Evolutionary conservation across 2,888 invertebrate species (phyloP), one percentile per base, ranked within the genome.

Genomic region (Gymnosoma rotundatum): DNA sequence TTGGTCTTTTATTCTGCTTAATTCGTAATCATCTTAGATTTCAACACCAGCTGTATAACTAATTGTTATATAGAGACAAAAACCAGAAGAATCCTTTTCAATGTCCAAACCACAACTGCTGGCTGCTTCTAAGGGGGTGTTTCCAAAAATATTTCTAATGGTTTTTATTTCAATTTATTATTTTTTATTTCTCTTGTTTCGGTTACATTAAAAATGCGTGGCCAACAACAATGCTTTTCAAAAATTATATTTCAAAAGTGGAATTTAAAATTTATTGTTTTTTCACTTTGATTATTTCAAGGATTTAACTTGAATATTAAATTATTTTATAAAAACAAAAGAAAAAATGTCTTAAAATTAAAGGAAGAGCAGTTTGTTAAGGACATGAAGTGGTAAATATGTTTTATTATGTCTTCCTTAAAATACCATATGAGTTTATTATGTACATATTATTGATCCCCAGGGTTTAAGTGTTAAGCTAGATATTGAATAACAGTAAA

Each of bases 391-490:
- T n/a, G 18, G 20, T 18, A 7, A n/a, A n/a, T 58, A 16, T 42
- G 9, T 18, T 10, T 25, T 12, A 25, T 2, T n/a, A 16, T 60
- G 20, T 58, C 8, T 61, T 20, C 20, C n/a, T 18, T 32, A 36
- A 72, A 73, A 66, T 58, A 32, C 20, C 32, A 70, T 36, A 9
- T 6, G 18, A 72, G 7, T 78, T 79, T 75, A 61, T 76, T 75
- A 67, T 72, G 61, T 64, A 64, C 58, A 69, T n/a, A 45, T 73
- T 84, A 84, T 84, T 78, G 81, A 78, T 84, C 84, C 73, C 74
- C 66, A 42, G 60, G 78, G 74, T 78, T 84, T 81, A 74, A 58
- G 69, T 54, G 48, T 70, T 58, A 7, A 70, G 25, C 36, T 61
- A 63, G 69, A 74, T 84, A 81, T 84, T 78, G 78, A 78, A 78